phyloP scores from a whole-genome alignment of 2,888 invertebrate species.

The Myathropa florea region DNA sequence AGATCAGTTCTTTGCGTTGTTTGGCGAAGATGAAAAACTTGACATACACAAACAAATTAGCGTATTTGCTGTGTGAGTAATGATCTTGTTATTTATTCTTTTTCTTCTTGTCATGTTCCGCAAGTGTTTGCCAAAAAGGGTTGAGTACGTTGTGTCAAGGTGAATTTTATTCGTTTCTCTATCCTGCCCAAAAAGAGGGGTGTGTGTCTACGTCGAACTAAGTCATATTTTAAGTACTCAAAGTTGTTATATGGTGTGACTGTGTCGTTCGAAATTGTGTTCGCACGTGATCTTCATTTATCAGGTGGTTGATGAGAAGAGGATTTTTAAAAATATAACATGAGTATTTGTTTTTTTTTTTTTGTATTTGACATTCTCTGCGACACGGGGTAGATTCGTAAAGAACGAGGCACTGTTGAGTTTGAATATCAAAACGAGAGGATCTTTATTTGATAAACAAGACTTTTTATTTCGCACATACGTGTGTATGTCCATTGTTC shows the following conservation, averaged over 20 bases:
- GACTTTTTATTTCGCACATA: background rate
- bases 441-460: background rate
- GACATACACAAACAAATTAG: conserved; percentile 19
- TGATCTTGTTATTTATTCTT: conserved; percentile 13
- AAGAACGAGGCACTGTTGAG: background rate
- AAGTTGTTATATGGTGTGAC: background rate
- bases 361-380: conserved; percentile 7
- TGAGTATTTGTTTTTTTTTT: conserved; percentile 20
- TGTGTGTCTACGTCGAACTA: conserved; percentile 25
- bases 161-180: conserved; percentile 28
- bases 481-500: background rate
- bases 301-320: conserved; percentile 62
- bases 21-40: background rate
- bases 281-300: conserved; percentile 64
- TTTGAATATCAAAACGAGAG: too few relatives aligned
- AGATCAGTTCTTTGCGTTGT: background rate
- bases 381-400: background rate
- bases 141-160: conserved; percentile 45
- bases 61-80: conserved; percentile 11
- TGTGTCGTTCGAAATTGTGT: conserved; percentile 7
- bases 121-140: conserved; percentile 38
- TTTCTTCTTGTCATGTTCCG: background rate
- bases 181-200: conserved; percentile 28
- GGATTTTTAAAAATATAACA: conserved; percentile 49
- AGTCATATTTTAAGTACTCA: background rate